A percentile compares a stretch with the other conserved stretches of the same genome.
Conservation (phyloP, 2,888 invertebrate species). For the Seira ritae region DNA sequence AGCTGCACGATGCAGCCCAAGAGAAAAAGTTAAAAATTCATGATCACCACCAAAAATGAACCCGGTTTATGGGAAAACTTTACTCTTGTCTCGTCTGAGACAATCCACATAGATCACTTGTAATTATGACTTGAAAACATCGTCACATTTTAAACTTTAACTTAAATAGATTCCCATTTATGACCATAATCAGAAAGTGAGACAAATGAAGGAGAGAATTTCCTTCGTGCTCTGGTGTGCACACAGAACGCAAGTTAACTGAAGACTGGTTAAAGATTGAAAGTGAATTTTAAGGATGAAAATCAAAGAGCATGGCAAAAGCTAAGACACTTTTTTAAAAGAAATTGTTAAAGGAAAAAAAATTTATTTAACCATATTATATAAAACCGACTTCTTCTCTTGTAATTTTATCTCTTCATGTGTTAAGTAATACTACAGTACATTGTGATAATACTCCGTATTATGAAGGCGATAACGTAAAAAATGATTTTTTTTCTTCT, state of each 20-base stretch:
- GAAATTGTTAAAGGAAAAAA: slow-evolving; percentile 30
- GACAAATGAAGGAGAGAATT: slow-evolving; percentile 24
- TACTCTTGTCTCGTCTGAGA: too few relatives aligned
- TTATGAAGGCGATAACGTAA: slow-evolving; percentile 10
- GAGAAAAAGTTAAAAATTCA: too few relatives aligned
- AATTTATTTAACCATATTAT: slow-evolving; percentile 32
- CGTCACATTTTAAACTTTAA: too few relatives aligned
- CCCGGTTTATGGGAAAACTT: too few relatives aligned
- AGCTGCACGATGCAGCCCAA: too few relatives aligned
- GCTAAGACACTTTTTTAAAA: slow-evolving; percentile 9
- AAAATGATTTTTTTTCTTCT: background rate
- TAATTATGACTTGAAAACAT: too few relatives aligned
- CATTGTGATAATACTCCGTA: background rate
- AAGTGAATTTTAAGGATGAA: slow-evolving; percentile 67
- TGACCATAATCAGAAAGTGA: slow-evolving; percentile 17
- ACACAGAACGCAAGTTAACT: slow-evolving; percentile 62
- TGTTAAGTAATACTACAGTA: background rate
- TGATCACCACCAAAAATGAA: too few relatives aligned
- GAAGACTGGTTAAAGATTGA: slow-evolving; percentile 66
- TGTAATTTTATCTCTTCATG: slow-evolving; percentile 29
- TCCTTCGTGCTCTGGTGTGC: slow-evolving; percentile 34
- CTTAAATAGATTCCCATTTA: too few relatives aligned
- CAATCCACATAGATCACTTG: too few relatives aligned
- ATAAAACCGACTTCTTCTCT: slow-evolving; percentile 53
- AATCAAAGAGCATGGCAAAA: slow-evolving; percentile 66